Evolutionary conservation across 2,113 vertebrate species (phyloP), one percentile per base, ranked within the genome.

Genomic region (Pituophis catenifer): DNA sequence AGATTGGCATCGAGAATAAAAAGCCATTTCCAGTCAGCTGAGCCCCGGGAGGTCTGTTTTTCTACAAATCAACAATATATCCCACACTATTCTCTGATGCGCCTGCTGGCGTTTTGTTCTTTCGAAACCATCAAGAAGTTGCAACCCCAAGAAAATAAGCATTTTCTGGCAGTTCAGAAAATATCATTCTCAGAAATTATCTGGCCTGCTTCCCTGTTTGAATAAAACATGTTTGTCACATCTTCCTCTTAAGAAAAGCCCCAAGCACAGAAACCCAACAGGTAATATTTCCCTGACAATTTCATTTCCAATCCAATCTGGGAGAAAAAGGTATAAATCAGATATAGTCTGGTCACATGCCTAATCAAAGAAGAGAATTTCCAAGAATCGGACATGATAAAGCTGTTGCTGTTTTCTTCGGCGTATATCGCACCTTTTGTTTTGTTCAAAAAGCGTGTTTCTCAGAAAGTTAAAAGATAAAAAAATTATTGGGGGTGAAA

Each of bases 111-210:
- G 52, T 29, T 90, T 62, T 81, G 65, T 55, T 52, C 23, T 62
- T 0, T 88, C 50, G 33, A 29, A 87, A 89, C 90, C 55, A 52
- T 54, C 0, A 0, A 33, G 10, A 21, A 86, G 93, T 50, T 90
- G 50, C 94, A 93, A 89, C 81, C 54, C 86, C 75, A 81, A 57
- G 0, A 3, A 87, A 89, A 93, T 88, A 86, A 85, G 90, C 6
- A 0, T 58, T 91, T 15, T 0, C 26, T 0, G 0, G 7, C 91
- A 0, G 0, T 0, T 0, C 55, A 6, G 93, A 38, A 90, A 91
- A 91, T 94, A 48, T 38, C 7, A 94, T 95, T 95, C 95, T 92
- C 33, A 26, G 90, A 93, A 97, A 94, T 55, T 86, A 33, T 86
- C 44, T 6, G 54, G 2, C 44, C 5, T 2, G 19, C 52, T 54